Conservation (phyloP, 2,113 vertebrate genomes). For the Macaca mulatta region DNA sequence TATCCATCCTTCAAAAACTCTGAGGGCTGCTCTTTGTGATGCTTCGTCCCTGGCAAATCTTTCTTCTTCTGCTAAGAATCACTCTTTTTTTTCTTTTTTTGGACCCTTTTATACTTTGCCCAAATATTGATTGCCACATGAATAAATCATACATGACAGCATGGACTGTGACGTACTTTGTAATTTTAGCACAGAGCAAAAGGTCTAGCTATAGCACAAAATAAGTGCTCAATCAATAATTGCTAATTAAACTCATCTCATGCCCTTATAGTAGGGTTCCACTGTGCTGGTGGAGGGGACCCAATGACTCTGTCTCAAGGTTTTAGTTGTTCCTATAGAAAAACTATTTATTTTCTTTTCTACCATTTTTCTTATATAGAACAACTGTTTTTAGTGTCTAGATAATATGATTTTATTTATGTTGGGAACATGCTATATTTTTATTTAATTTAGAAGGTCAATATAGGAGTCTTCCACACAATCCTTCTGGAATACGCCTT, state of each 20-base stretch:
- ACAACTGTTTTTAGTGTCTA: background rate
- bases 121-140: background rate
- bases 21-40: background rate
- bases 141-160: background rate
- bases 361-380: background rate
- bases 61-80: background rate
- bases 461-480: background rate
- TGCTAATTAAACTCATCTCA: background rate
- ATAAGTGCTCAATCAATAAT: background rate
- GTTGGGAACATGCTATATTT: background rate
- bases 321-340: background rate
- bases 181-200: background rate
- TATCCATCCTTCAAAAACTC: background rate
- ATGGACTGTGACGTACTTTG: background rate
- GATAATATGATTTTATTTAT: conserved; percentile 4
- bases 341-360: background rate
- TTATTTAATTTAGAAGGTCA: conserved; percentile 43
- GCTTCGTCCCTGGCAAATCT: background rate
- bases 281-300: background rate
- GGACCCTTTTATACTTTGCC: background rate
- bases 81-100: background rate
- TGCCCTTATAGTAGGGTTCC: background rate
- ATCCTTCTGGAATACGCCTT: background rate
- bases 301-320: background rate
- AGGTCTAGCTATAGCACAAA: background rate